Conservation (phyloP, 2,113 vertebrate genomes). For the Eulemur macaco region DNA sequence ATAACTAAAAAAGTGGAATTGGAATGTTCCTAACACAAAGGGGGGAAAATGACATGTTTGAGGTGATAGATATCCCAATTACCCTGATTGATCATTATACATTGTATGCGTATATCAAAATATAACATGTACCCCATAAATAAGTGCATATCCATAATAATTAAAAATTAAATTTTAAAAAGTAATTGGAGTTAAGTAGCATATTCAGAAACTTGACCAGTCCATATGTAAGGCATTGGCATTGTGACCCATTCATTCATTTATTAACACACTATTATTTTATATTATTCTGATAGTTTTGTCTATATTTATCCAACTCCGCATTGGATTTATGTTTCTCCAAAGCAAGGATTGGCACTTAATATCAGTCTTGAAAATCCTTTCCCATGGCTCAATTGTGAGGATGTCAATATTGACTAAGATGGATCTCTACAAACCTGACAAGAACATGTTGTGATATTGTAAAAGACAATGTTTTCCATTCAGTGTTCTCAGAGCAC, state of each 20-base stretch:
- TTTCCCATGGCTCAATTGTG: background rate
- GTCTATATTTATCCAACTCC: background rate
- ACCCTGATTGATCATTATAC: too few species aligned
- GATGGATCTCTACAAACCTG: background rate
- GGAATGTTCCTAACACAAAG: too few species aligned
- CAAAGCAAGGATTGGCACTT: background rate
- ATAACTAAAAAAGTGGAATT: too few species aligned
- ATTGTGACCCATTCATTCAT: background rate
- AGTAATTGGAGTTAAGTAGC: background rate
- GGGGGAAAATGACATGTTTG: too few species aligned
- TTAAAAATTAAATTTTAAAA: too few species aligned
- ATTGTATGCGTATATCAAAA: too few species aligned
- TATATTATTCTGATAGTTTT: background rate
- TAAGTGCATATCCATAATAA: too few species aligned
- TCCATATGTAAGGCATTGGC: background rate
- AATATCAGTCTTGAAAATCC: background rate
- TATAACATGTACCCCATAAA: too few species aligned
- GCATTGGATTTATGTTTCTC: background rate
- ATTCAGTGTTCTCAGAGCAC: background rate
- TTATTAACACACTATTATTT: background rate
- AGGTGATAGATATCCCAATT: too few species aligned
- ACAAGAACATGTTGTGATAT: background rate
- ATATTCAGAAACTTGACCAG: background rate
- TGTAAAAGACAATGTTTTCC: background rate
- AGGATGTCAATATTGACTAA: background rate